Evolutionary conservation across 2,113 vertebrate species (phyloP).

Genomic region (Caranx ignobilis): DNA sequence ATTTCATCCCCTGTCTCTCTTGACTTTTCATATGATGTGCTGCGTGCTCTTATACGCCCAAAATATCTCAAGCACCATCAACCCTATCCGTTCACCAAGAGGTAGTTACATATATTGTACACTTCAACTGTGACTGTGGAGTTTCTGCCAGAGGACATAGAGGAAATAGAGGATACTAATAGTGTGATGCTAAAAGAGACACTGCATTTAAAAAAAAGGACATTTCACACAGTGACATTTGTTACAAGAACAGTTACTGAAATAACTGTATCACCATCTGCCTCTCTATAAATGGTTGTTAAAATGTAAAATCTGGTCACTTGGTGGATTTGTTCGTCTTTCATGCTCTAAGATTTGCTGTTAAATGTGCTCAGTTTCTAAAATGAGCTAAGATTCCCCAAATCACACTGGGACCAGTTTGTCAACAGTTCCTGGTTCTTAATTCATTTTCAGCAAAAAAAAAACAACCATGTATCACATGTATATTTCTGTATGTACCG

Average conservation of each 20-base stretch:
- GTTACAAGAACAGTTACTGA: neutral
- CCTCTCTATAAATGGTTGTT: neutral
- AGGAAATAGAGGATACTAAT: slow-evolving; percentile 7
- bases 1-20: slow-evolving; percentile 61
- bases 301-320: neutral
- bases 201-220: neutral
- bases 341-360: neutral
- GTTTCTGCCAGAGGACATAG: slow-evolving; percentile 1
- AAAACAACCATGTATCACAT: neutral
- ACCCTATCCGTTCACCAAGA: slow-evolving; percentile 62
- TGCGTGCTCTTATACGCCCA: slow-evolving; percentile 39
- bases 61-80: slow-evolving; percentile 73
- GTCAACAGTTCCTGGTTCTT: neutral
- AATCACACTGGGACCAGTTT: neutral
- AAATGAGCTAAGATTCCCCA: neutral
- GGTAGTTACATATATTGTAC: slow-evolving; percentile 64
- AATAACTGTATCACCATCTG: neutral
- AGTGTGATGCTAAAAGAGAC: slow-evolving; percentile 8
- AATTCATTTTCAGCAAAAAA: neutral
- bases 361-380: neutral
- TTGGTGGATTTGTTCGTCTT: neutral
- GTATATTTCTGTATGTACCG: too few relatives aligned
- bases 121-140: slow-evolving; percentile 42
- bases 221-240: slow-evolving; percentile 1
- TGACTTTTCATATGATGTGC: slow-evolving; percentile 53